A percentile compares a stretch with the other conserved stretches of the same genome.
phyloP scores from a whole-genome alignment of 2,113 vertebrate species.

The Egretta garzetta region DNA sequence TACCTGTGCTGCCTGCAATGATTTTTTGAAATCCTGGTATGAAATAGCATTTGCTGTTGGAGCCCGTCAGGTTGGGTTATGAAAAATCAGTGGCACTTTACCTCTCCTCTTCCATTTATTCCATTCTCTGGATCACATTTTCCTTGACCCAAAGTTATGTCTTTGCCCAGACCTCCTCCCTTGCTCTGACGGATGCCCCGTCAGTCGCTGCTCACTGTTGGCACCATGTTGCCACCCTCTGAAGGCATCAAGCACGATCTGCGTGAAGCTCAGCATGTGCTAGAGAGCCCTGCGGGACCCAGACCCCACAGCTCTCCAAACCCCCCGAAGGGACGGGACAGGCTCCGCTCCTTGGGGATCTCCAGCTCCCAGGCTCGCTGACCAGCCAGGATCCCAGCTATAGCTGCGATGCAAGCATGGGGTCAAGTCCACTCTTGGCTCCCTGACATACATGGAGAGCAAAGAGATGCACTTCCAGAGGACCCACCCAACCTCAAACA shows the following conservation, averaged over 20 bases:
- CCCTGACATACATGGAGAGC: not conserved
- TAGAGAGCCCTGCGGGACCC: not conserved
- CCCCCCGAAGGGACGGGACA: not conserved
- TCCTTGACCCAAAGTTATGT: slow-evolving; percentile 13
- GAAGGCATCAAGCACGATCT: not conserved
- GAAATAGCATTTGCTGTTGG: slow-evolving; percentile 51
- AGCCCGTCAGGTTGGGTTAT: not conserved
- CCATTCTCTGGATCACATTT: not conserved
- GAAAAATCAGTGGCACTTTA: not conserved
- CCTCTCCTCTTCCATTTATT: not conserved
- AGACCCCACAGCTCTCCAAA: not conserved
- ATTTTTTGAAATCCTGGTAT: slow-evolving; percentile 65
- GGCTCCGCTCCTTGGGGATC: not conserved
- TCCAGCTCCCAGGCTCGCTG: rapidly evolving
- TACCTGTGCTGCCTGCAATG: slow-evolving; percentile 68
- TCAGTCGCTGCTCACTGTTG: not conserved
- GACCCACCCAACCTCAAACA: not conserved
- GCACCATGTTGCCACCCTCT: no score
- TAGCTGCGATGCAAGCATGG: not conserved
- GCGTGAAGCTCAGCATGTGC: not conserved
- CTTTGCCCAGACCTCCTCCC: not conserved
- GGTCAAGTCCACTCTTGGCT: not conserved
- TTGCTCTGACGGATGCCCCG: not conserved
- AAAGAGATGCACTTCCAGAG: not conserved
- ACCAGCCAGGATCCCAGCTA: not conserved